Conservation (phyloP, 2,113 vertebrate genomes). For the Poeciliopsis prolifica region DNA sequence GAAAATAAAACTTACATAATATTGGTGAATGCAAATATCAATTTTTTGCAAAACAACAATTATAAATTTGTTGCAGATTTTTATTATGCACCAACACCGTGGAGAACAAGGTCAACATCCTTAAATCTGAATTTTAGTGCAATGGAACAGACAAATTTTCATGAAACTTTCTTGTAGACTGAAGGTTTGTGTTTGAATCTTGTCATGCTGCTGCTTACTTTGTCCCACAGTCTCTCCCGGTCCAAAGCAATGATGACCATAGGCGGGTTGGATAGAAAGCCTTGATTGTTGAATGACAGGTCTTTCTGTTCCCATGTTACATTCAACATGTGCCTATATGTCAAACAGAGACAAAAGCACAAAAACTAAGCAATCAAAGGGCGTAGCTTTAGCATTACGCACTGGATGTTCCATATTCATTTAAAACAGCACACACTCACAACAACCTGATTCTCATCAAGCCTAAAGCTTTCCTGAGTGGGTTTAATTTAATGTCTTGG, state of each 20-base stretch:
- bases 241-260: constrained; percentile 94
- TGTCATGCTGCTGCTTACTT: constrained; percentile 77
- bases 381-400: constrained; percentile 17
- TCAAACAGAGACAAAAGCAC: constrained; percentile 15
- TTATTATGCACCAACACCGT: background rate
- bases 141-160: background rate
- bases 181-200: background rate
- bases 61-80: background rate
- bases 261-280: constrained; percentile 90
- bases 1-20: background rate
- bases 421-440: constrained; percentile 32
- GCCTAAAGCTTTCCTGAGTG: constrained; percentile 57
- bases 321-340: constrained; percentile 89
- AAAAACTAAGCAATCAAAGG: constrained; percentile 28
- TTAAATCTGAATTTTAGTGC: background rate
- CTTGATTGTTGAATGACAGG: constrained; percentile 92
- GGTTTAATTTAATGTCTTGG: constrained; percentile 59
- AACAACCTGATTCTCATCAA: constrained; percentile 69
- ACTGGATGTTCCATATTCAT: constrained; percentile 46
- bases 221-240: constrained; percentile 94
- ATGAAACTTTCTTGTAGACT: too few relatives aligned
- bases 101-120: too few relatives aligned
- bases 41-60: background rate
- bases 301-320: constrained; percentile 94
- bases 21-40: background rate